Conservation (phyloP, 2,797 vertebrate genomes). For the Tinamus major region DNA sequence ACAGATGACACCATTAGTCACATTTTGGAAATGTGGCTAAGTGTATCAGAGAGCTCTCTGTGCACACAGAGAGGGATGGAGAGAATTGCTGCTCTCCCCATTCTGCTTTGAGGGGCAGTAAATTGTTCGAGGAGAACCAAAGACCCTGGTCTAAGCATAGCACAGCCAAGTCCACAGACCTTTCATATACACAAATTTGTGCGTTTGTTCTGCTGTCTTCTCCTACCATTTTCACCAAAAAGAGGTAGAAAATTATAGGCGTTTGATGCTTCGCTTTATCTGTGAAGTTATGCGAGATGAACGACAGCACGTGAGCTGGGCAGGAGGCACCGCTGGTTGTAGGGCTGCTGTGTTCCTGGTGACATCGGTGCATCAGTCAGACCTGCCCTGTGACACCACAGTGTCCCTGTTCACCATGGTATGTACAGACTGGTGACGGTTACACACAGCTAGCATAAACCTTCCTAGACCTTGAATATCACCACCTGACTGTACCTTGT, state of each 20-base stretch:
- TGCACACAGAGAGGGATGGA: not conserved
- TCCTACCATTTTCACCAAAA: not conserved
- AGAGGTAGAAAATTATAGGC: not conserved
- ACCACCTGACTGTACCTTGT: too few species aligned
- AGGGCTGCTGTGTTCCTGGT: too few species aligned
- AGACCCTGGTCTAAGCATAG: not conserved
- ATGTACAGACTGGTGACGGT: too few species aligned
- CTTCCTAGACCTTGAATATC: not conserved
- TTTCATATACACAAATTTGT: fast-evolving
- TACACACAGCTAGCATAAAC: too few species aligned
- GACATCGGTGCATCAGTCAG: too few species aligned
- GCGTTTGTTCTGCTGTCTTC: not conserved
- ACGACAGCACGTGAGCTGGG: too few species aligned
- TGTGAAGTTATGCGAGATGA: too few species aligned
- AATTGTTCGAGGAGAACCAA: not conserved
- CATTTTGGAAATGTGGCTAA: not conserved
- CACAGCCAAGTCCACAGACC: not conserved
- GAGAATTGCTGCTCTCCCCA: fast-evolving
- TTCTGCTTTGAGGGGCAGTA: not conserved
- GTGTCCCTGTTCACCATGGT: too few species aligned
- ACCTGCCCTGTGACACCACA: too few species aligned
- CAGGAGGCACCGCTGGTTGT: too few species aligned
- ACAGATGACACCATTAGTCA: not conserved
- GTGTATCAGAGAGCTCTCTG: not conserved
- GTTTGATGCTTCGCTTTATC: not conserved